These are phyloP conservation scores for Diphyllodes magnificus DNA, from an alignment of 2,113 vertebrate species.

Conservation along the genomic window DNA sequence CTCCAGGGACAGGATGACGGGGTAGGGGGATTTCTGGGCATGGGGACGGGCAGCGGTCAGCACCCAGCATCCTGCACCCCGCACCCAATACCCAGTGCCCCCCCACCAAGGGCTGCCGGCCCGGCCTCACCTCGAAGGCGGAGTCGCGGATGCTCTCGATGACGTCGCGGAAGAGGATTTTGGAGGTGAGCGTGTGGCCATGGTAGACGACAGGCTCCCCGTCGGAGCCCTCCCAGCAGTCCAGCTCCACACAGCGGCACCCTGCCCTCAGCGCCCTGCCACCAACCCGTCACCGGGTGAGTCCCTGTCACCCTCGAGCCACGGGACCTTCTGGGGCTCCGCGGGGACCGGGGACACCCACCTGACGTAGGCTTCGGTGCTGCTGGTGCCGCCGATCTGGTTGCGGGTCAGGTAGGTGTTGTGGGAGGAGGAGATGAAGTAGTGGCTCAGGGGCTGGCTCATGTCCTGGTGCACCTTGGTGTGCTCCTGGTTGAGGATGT, in stretches of 20 bases:
- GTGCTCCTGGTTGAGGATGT: constrained; percentile 82
- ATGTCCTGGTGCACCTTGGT: constrained; percentile 86
- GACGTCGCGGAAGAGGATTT: constrained; percentile 90
- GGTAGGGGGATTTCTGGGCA: constrained; percentile 84
- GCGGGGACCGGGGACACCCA: neutral
- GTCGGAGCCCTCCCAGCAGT: constrained; percentile 93
- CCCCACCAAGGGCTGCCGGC: rapidly evolving
- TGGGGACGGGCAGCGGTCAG: rapidly evolving
- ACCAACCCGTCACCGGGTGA: rapidly evolving
- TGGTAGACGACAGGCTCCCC: constrained; percentile 92
- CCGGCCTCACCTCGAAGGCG: constrained; percentile 78
- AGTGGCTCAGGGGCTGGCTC: constrained; percentile 85
- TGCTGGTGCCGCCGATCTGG: constrained; percentile 89
- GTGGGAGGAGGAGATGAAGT: constrained; percentile 96
- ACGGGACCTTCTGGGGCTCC: rapidly evolving
- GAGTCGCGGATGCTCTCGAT: constrained; percentile 86
- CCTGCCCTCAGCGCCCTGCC: constrained; percentile 86
- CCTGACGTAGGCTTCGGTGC: constrained; percentile 93
- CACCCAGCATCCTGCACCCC: too few relatives aligned
- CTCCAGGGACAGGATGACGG: constrained; percentile 92
- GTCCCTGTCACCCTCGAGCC: rapidly evolving
- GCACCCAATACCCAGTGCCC: neutral
- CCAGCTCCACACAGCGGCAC: constrained; percentile 95
- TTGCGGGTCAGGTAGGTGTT: constrained; percentile 94
- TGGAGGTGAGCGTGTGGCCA: constrained; percentile 91